Conservation (phyloP, 2,113 vertebrate genomes). For the Amia ocellicauda region DNA sequence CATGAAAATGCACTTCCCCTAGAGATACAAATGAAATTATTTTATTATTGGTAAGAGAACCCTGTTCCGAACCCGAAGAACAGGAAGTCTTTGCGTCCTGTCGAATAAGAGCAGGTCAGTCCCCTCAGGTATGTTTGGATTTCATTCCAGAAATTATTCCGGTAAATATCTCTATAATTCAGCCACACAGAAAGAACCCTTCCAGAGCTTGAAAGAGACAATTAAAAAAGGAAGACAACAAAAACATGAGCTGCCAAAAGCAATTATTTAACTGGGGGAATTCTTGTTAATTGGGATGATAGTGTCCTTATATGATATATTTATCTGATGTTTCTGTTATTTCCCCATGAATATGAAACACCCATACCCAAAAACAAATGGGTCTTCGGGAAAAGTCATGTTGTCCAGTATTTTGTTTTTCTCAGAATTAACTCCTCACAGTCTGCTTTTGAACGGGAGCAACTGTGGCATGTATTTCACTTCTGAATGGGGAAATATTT, state of each 20-base stretch:
- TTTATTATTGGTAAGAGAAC: no score
- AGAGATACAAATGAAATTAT: no score
- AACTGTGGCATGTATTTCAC: no score
- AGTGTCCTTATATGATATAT: not conserved
- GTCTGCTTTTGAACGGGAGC: no score
- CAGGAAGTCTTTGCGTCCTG: not conserved
- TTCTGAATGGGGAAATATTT: no score
- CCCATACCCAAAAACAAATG: no score
- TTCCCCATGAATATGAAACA: not conserved
- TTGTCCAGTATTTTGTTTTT: no score
- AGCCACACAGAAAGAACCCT: not conserved
- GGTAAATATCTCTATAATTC: not conserved
- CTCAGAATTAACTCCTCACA: no score
- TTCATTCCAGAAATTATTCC: not conserved
- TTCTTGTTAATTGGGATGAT: not conserved
- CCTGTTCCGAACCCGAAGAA: no score
- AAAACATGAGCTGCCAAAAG: constrained; percentile 3
- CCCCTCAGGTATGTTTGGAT: not conserved
- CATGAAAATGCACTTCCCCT: no score
- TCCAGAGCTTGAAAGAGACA: not conserved
- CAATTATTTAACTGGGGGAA: constrained; percentile 6
- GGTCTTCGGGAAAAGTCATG: no score
- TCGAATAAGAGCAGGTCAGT: not conserved
- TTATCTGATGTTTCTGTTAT: not conserved
- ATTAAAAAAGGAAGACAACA: constrained; percentile 12